Base-by-base conservation (phyloP, 2,888 invertebrate genomes). In the Drosophila demipolita region DNA sequence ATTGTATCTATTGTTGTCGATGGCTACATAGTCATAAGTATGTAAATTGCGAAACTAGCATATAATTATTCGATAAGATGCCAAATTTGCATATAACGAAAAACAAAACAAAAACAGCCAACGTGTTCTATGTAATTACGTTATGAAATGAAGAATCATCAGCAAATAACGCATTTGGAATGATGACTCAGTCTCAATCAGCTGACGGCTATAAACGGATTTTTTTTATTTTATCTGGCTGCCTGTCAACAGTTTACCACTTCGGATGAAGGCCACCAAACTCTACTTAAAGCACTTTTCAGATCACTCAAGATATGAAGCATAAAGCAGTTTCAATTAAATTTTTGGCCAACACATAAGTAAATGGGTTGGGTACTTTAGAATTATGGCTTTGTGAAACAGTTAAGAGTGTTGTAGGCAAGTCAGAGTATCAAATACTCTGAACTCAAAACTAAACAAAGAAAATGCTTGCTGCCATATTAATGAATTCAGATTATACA, bases 81-180 rank as follows among this genome's bases (percentile, higher is more conserved):
- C 58, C 58, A 52, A 73, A 85, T 85, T 85, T 78, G 86, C 85
- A 85, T 86, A 85, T 71, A 73, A 73, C 78, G 78, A 71, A 71
- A 66, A 68, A 20, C 42, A 50, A 53, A 45, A 45, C 15, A 45
- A 50, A 35, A 53, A 53, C 23, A 55, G 40, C 38, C 40, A 55
- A 35, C 49, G 38, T 48, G 60, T 70, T 66, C 71, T 61, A 67
- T 88, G 88, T 88, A 88, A 85, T 85, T 85, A 86, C 73, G 60
- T 59, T 29, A 52, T 45, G 52, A 29, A 57, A 52, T 64, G 38
- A 80, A 75, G 68, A 80, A 76, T 70, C 68, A 64, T 55, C 63
- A 65, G 73, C 75, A 75, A 66, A 75, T 69, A 67, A 64, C 49
- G 52, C 66, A 35, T 75, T 80, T 65, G 50, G 66, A 55, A 26